Evolutionary conservation across 2,113 vertebrate genomes (phyloP).

Genomic region (Elaphurus davidianus): DNA sequence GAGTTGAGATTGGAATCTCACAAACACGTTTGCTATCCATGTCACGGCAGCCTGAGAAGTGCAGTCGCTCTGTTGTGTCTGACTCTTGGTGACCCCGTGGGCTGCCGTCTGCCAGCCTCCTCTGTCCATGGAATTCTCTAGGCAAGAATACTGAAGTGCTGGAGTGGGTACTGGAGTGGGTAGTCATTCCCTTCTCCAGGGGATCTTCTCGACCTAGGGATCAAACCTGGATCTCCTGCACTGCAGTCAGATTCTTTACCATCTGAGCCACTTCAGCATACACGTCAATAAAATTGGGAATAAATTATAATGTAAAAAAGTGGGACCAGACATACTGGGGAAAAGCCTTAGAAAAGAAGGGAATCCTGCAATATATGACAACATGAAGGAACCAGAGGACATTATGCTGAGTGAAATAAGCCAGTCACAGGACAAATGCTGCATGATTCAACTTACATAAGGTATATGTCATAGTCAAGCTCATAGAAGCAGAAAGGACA

Average conservation of each 20-base stretch:
- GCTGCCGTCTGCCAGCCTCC: neutral
- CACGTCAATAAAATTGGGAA: neutral
- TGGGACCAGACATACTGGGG: accelerated
- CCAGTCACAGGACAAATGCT: neutral
- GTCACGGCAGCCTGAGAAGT: neutral
- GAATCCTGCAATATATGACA: neutral
- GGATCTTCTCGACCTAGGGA: neutral
- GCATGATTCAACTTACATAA: neutral
- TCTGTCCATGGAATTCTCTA: neutral
- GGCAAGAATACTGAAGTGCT: neutral
- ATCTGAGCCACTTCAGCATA: neutral
- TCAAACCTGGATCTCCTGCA: neutral
- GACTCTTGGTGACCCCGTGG: neutral
- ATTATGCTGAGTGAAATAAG: neutral
- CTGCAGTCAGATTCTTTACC: neutral
- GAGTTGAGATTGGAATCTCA: neutral
- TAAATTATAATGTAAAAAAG: neutral
- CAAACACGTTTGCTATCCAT: neutral
- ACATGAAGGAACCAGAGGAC: neutral
- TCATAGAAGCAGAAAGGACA: neutral
- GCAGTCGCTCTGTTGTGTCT: neutral
- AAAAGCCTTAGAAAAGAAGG: neutral
- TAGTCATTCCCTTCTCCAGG: neutral
- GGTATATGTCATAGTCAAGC: neutral
- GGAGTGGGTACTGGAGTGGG: neutral